phyloP scores from a whole-genome alignment of 2,888 invertebrate species.

The Nomada flava region DNA sequence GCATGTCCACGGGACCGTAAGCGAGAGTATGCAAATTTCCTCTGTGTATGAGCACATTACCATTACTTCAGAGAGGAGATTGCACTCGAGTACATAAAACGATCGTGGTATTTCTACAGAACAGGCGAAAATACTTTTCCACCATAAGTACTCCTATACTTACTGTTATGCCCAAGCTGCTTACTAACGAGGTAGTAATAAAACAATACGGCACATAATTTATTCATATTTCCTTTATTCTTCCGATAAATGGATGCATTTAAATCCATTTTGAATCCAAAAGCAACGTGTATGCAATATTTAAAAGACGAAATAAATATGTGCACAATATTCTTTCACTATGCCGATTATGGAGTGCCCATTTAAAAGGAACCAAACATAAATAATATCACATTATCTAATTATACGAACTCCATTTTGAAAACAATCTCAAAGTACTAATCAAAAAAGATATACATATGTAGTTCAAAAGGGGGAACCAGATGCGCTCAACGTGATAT shows the following conservation, averaged over 20 bases:
- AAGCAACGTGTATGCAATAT: neutral
- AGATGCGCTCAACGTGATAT: conserved; percentile 7
- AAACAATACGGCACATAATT: too few species aligned
- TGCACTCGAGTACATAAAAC: neutral
- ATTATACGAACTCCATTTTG: conserved; percentile 14
- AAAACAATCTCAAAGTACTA: neutral
- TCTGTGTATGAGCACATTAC: neutral
- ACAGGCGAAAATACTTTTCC: neutral
- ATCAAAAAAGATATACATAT: neutral
- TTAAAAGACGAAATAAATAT: neutral
- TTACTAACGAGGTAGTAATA: too few species aligned
- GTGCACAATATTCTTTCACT: neutral
- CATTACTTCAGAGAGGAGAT: conserved; percentile 12
- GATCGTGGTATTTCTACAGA: neutral
- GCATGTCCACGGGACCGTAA: neutral
- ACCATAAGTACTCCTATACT: neutral
- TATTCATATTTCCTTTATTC: too few species aligned
- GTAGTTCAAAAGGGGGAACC: neutral
- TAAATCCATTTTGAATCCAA: neutral
- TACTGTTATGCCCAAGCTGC: neutral
- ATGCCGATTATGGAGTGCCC: neutral
- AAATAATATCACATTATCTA: too few species aligned
- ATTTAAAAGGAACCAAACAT: neutral
- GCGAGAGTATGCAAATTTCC: conserved; percentile 8
- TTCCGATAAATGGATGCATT: too few species aligned